phyloP scores from a whole-genome alignment of 2,797 vertebrate species.

The Danio choprae region DNA sequence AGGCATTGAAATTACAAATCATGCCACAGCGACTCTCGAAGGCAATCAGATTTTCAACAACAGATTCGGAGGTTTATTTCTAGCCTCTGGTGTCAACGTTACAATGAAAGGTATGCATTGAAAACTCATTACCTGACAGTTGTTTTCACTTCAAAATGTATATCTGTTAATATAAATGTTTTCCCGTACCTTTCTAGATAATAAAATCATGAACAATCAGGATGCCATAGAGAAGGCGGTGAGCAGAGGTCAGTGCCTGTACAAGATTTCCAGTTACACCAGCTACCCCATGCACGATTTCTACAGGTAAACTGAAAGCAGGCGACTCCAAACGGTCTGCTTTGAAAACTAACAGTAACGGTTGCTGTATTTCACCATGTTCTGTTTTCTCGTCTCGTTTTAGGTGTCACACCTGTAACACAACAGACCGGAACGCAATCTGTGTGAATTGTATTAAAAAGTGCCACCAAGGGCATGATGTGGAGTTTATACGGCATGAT shows the following conservation, averaged over 20 bases:
- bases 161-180: slow-evolving; percentile 21
- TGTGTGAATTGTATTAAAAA: slow-evolving; percentile 99
- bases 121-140: background rate
- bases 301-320: slow-evolving; percentile 89
- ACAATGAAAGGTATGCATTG: slow-evolving; percentile 96
- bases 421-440: slow-evolving; percentile 99
- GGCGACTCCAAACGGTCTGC: background rate
- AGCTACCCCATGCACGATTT: slow-evolving; percentile 99
- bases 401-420: slow-evolving; percentile 99
- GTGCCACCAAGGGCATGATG: slow-evolving; percentile 99
- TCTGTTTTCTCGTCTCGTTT: background rate
- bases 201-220: slow-evolving; percentile 99
- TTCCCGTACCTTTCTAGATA: slow-evolving; percentile 81
- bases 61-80: slow-evolving; percentile 98
- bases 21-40: slow-evolving; percentile 98
- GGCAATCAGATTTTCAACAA: slow-evolving; percentile 99
- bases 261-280: slow-evolving; percentile 99
- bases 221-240: slow-evolving; percentile 99
- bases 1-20: slow-evolving; percentile 99
- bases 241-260: slow-evolving; percentile 99
- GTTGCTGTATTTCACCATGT: background rate
- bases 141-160: background rate
- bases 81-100: slow-evolving; percentile 98
- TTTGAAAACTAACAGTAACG: background rate
- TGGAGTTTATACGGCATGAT: slow-evolving; percentile 99